Conservation (phyloP, 2,113 vertebrate species). For the Hippolais icterina region DNA sequence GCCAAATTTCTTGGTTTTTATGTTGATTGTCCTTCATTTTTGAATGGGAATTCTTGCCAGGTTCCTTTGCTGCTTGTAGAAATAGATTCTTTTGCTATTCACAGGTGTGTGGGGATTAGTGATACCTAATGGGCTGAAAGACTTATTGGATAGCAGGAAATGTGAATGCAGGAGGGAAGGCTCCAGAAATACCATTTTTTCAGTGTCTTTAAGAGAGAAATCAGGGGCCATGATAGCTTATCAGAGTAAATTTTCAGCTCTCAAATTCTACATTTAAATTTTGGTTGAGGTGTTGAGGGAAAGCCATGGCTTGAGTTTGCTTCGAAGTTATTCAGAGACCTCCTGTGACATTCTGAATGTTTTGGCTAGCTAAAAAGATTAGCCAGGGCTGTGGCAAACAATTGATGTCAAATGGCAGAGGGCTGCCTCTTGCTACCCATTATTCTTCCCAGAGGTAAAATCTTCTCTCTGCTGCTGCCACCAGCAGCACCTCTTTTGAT, state of each 20-base stretch:
- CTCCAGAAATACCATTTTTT: background rate
- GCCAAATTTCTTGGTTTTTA: background rate
- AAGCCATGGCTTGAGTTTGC: background rate
- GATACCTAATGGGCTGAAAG: background rate
- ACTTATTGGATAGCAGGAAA: background rate
- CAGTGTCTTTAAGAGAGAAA: background rate
- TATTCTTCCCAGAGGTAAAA: conserved; percentile 3
- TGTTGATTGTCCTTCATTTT: background rate
- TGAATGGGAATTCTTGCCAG: background rate
- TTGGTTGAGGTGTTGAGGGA: background rate
- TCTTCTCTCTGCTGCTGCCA: background rate
- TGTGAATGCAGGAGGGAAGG: background rate
- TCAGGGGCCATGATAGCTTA: background rate
- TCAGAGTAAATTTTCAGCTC: background rate
- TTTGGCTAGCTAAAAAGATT: background rate
- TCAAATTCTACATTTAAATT: background rate
- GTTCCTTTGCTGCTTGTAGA: background rate
- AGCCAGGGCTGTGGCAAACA: background rate
- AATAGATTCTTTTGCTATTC: background rate
- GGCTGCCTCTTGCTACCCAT: background rate
- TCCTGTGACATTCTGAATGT: background rate
- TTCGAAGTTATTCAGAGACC: background rate
- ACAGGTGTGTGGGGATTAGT: background rate
- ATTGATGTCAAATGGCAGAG: background rate
- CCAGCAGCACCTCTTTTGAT: background rate